Evolutionary conservation across 1,140 invertebrate species (phyloP), one percentile per base, ranked within the genome.

Genomic region (Euura lappo): DNA sequence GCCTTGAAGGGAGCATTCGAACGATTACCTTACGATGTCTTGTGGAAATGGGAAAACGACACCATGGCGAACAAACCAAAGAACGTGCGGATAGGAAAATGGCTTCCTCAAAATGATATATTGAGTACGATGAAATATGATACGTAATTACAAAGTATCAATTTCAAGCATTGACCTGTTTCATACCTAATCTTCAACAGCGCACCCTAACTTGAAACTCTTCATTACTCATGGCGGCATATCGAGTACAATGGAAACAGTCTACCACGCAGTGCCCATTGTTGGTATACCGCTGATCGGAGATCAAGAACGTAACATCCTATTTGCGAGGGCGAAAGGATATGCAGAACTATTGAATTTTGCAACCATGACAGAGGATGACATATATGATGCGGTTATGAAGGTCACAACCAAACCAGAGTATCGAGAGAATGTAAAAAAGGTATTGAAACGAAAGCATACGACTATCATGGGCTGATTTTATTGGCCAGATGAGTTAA

Each of bases 51-150:
- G 79, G 87, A 91, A 80, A 76, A 78, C 1, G 81, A 82, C 11
- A 76, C 68, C 1, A 71, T 89, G 1, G 75, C 83, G 3, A 79
- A 81, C 68, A 66, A 83, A 65, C 85, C 88, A 3, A 77, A 83
- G 65, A 90, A 91, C 77, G 82, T 90, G 2, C 80, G 85, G 75
- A 82, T 89, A 1, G 78, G 85, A 45, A 84, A 88, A 75, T 89
- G 89, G 82, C 78, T 92, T 47, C 89, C 91, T 8, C 91, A 92
- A 76, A 89, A 88, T 65, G 90, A 91, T 75, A 82, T 92, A 28
- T 76, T 92, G 45, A 89, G 88, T 81, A 73, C 72, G 72, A 71
- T 68, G 8, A 71, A 74, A 42, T 70, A 60, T 60, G 47, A n/a
- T 28, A 66, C 4, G 69, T 65, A 71, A 73, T 44, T 8, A 43